Base-by-base conservation (phyloP, 1,140 invertebrate genomes). In the Drosophila bocki region DNA sequence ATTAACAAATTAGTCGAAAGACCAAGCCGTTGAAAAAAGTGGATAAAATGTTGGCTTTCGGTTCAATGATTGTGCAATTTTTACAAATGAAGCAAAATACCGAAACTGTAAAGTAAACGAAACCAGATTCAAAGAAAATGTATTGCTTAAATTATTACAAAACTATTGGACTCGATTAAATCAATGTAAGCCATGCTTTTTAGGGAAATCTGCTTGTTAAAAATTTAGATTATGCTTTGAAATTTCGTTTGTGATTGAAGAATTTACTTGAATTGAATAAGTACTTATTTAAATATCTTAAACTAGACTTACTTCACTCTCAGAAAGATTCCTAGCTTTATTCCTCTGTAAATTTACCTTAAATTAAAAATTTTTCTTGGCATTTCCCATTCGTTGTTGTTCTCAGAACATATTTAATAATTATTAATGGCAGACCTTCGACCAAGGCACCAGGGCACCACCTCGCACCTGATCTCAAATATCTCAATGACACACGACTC, bases 401-500 rank as follows among this genome's bases (percentile, higher is more conserved):
- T 76, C 62, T 12, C 1, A 48, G 72, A 76, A 77, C 9, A 48
- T 39, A 61, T 68, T 77, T 75, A 47, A 75, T 75, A 42, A 77
- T 77, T 47, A 68, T 68, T 77, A 77, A 77, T 77, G 53, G 9
- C 12, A 48, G 42, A 17, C 53, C 69, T 72, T 72, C 69, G 26
- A 7, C 32, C 32, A 54, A n/a, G 32, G 11, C 77, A 80, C 50
- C 76, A 74, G 35, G 64, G 48, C 12, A 50, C 9, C 48, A 39
- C 19, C 47, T 44, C 45, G 26, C 39, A 54, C 45, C 42, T 47
- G 53, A 56, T 58, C 12, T 11, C 63, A 13, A 32, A 41, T 39
- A 32, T 48, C 47, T 70, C 77, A 85, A 85, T 78, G 82, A 50
- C 82, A 84, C 84, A 88, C 83, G 75, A 56, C 45, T 50, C 13